Evolutionary conservation across 2,888 invertebrate genomes (phyloP).

Genomic region (Synanthedon andrenaeformis): DNA sequence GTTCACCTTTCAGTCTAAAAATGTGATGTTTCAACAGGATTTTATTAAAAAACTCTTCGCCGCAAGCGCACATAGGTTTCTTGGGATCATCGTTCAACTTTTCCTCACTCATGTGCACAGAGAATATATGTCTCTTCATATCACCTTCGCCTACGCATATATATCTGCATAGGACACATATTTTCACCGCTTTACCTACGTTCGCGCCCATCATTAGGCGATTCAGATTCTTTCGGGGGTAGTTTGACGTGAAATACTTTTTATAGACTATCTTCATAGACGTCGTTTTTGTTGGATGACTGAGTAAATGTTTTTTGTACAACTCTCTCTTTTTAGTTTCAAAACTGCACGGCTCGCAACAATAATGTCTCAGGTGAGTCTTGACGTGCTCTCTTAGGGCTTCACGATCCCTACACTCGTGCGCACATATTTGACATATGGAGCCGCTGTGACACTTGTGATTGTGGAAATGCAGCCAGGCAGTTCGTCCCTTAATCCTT

Average conservation of each 20-base stretch:
- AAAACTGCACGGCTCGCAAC: conserved; percentile 27
- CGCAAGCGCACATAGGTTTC: conserved; percentile 25
- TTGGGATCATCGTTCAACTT: conserved; percentile 1
- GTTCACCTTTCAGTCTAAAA: conserved; percentile 18
- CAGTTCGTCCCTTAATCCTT: background rate
- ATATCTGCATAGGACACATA: conserved; percentile 37
- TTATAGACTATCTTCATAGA: background rate
- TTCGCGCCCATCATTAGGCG: conserved; percentile 19
- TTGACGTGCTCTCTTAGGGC: conserved; percentile 20
- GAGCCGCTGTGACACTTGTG: conserved; percentile 25
- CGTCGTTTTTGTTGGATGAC: conserved; percentile 10
- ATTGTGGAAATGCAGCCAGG: conserved; percentile 27
- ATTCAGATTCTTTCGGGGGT: conserved; percentile 3
- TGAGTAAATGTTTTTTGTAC: conserved; percentile 18
- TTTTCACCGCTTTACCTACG: conserved; percentile 13
- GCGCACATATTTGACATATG: conserved; percentile 30
- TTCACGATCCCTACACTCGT: conserved; percentile 7
- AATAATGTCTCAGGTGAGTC: conserved; percentile 17
- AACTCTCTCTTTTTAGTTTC: conserved; percentile 10
- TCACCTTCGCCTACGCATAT: conserved; percentile 17
- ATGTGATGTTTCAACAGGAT: conserved; percentile 39
- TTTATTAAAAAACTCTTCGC: conserved; percentile 26
- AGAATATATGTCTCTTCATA: conserved; percentile 18
- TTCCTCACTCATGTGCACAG: conserved; percentile 12
- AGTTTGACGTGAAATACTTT: conserved; percentile 9